Evolutionary conservation across 1,140 invertebrate genomes (phyloP).

Genomic region (Aphis craccivora): DNA sequence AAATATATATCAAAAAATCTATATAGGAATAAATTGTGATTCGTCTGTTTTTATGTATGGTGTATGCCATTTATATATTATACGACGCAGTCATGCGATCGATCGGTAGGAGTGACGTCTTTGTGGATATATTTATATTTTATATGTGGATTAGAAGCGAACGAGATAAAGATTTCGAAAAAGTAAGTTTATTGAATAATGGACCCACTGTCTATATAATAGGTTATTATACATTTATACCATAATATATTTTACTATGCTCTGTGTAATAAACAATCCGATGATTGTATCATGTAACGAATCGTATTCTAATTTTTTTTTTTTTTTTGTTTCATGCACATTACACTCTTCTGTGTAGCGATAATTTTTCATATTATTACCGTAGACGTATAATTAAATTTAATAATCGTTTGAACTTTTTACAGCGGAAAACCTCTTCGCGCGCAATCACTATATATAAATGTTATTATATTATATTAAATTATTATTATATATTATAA

Average conservation of each 20-base stretch:
- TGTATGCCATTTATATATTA: too few relatives aligned
- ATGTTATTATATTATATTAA: not conserved
- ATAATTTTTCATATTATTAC: slow-evolving; percentile 45
- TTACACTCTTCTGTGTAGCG: not conserved
- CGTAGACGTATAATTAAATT: slow-evolving; percentile 49
- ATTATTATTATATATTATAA: not conserved
- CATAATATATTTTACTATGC: not conserved
- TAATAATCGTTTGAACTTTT: slow-evolving; percentile 34
- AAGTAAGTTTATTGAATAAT: slow-evolving; percentile 25
- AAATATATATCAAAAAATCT: too few relatives aligned
- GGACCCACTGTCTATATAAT: not conserved
- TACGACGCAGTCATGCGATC: not conserved
- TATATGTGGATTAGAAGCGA: not conserved
- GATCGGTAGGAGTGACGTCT: too few relatives aligned
- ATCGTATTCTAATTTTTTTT: not conserved
- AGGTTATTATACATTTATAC: too few relatives aligned
- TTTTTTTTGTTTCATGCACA: not conserved
- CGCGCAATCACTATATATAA: not conserved
- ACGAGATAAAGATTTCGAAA: slow-evolving; percentile 23
- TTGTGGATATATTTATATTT: not conserved
- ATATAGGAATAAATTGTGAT: too few relatives aligned
- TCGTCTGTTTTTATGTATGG: too few relatives aligned
- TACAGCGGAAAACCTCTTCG: slow-evolving; percentile 4
- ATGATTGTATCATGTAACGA: slow-evolving; percentile 27
- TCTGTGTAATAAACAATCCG: slow-evolving; percentile 26